Base-by-base conservation (phyloP, 2,113 vertebrate species). In the Syngnathus floridae region DNA sequence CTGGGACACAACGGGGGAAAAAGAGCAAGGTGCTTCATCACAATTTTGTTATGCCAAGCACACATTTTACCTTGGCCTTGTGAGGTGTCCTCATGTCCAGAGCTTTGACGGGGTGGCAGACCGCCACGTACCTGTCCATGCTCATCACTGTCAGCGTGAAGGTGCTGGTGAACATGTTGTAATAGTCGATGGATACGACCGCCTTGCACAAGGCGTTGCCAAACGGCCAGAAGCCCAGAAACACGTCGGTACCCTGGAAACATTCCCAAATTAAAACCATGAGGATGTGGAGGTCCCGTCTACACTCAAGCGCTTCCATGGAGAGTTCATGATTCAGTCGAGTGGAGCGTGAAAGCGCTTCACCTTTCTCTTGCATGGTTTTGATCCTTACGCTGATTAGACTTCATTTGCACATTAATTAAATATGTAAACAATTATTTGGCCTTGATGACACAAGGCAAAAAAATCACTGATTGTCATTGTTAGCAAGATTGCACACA, bases 81-180 rank as follows among this genome's bases (percentile, higher is more conserved):
- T 94, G 95, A 10, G 96, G 95, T 0, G 97, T 99, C 66, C 97
- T 92, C 90, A 99, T 95, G 38, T 99, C 97, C 22, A 99, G 91
- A 0, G 97, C 96, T n/a, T 98, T 98, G 83, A 99, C 95, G 0
- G 97, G 97, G 81, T 98, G 97, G 82, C 97, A 99, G 76, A 99
- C 95, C 0, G 97, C 97, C 1, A 98, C 94, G 1, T 98, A 99
- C 8, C 97, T 91, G 85, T 98, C 97, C 83, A 99, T 95, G 0
- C 97, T 99, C 97, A 99, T 98, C 87, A 97, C 95, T 0, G 97
- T 99, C 72, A 99, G 90, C 0, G 97, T 99, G 88, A 99, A 97
- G 82, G 92, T 98, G 86, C 96, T 98, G 38, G 96, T 98, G 84
- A 99, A 99, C 97, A 98, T 98, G 88, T 98, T 99, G 89, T 98